A percentile compares a stretch with the other conserved stretches of the same genome.
Conservation (phyloP, 2,113 vertebrate species). For the Fregetta grallaria region DNA sequence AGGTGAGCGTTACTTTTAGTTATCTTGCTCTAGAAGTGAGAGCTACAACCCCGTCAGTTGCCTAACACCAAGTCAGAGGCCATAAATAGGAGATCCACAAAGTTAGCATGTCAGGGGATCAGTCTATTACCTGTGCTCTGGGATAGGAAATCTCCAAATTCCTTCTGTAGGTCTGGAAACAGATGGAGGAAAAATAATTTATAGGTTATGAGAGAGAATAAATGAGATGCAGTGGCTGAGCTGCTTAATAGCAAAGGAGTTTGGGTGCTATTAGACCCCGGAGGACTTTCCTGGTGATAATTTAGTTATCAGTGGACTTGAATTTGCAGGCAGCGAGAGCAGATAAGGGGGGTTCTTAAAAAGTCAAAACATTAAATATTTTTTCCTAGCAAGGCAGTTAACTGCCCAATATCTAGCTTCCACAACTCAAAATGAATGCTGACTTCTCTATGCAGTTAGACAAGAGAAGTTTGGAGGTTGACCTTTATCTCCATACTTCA, state of each 20-base stretch:
- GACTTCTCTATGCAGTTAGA: background rate
- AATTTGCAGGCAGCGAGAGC: background rate
- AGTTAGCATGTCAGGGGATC: background rate
- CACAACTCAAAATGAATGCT: background rate
- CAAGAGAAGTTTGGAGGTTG: background rate
- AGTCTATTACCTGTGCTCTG: fast-evolving
- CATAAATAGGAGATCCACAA: background rate
- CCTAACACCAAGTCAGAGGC: background rate
- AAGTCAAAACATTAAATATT: background rate
- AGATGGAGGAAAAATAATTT: background rate
- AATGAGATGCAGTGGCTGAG: background rate
- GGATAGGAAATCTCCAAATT: background rate
- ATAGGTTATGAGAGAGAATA: background rate
- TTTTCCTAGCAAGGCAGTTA: background rate
- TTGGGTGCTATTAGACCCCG: background rate
- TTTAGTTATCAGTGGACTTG: background rate
- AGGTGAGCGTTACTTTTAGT: background rate
- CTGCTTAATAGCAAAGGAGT: background rate
- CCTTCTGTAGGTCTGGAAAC: background rate
- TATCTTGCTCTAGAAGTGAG: background rate
- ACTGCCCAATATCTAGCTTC: background rate
- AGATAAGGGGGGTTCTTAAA: background rate
- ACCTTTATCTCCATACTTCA: background rate
- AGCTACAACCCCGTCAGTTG: background rate
- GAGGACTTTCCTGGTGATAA: background rate